Evolutionary conservation across 2,888 invertebrate genomes (phyloP), one percentile per base, ranked within the genome.

Genomic region (Megastigmus dorsalis): DNA sequence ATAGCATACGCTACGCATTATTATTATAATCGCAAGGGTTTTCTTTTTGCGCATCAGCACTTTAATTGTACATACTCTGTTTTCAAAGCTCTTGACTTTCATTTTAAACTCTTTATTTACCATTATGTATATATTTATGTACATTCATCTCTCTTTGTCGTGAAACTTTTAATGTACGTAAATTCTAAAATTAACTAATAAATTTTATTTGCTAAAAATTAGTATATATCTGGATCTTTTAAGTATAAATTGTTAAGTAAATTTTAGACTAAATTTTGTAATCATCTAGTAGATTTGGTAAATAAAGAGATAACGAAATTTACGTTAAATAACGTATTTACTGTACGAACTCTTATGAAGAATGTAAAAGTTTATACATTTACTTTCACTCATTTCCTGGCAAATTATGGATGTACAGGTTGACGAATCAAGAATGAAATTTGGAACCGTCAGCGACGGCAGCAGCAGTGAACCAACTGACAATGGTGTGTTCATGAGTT

Each of bases 401-500:
- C 7, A 54, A 20, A 55, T 28, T 38, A 15, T 48, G 9, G 18
- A 36, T 41, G 18, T 59, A 66, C 10, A 26, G 10, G n/a, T 4
- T 18, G 13, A 15, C 4, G 9, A 52, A 62, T 74, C 41, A 65
- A n/a, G 23, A 57, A 9, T 63, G 36, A 36, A 50, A 18, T 20
- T 54, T 54, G 5, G 65, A 20, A 57, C 20, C 43, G 6, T 71
- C 63, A 0, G 70, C 43, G 3, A 38, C 38, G 6, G 71, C 48
- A 10, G 71, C 68, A 23, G 65, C 60, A 3, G 15, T 68, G 15
- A 77, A 72, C 77, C 77, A 77, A 54, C 68, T 77, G 10, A 91
- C 89, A 78, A 95, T 90, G 5, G 95, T 93, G 87, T 99, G 98
- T 88, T 99, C 98, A 87, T 97, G 96, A 77, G 97, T 94, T 70